Percentiles rank a stretch among this genome's conserved stretches.
These are phyloP conservation scores for Bombus sibiricus DNA, from an alignment of 1,140 invertebrate species.

Conservation along the genomic window DNA sequence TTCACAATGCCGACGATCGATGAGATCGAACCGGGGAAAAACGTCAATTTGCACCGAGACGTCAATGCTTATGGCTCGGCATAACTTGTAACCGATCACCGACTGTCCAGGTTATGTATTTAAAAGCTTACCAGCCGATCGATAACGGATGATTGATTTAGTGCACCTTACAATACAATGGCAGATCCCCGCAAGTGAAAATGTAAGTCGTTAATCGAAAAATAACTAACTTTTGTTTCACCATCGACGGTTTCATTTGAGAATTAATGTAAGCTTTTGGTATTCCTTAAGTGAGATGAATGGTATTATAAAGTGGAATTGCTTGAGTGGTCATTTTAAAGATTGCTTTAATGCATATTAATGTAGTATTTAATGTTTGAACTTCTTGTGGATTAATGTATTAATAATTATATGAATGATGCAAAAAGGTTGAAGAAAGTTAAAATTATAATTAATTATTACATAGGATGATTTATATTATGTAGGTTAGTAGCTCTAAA, in stretches of 20 bases:
- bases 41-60: slow-evolving; percentile 67
- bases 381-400: too few relatives aligned
- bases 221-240: not conserved
- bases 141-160: slow-evolving; percentile 27
- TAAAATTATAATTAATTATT: too few relatives aligned
- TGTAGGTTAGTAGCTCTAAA: too few relatives aligned
- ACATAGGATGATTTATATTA: too few relatives aligned
- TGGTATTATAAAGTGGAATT: not conserved
- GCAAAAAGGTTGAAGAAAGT: too few relatives aligned
- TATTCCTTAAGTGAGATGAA: not conserved
- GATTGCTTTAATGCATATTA: too few relatives aligned
- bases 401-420: too few relatives aligned
- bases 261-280: too few relatives aligned
- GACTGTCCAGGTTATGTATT: slow-evolving; percentile 32
- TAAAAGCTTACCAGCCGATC: slow-evolving; percentile 2
- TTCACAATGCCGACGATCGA: slow-evolving; percentile 44
- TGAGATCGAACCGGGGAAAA: slow-evolving; percentile 45
- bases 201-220: not conserved
- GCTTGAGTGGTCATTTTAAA: too few relatives aligned
- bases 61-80: slow-evolving; percentile 16
- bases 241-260: too few relatives aligned
- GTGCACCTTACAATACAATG: slow-evolving; percentile 4
- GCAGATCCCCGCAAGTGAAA: not conserved
- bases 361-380: too few relatives aligned
- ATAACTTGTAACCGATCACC: slow-evolving; percentile 28